Evolutionary conservation across 2,888 invertebrate species (phyloP).

Genomic region (Xylophagus ater): DNA sequence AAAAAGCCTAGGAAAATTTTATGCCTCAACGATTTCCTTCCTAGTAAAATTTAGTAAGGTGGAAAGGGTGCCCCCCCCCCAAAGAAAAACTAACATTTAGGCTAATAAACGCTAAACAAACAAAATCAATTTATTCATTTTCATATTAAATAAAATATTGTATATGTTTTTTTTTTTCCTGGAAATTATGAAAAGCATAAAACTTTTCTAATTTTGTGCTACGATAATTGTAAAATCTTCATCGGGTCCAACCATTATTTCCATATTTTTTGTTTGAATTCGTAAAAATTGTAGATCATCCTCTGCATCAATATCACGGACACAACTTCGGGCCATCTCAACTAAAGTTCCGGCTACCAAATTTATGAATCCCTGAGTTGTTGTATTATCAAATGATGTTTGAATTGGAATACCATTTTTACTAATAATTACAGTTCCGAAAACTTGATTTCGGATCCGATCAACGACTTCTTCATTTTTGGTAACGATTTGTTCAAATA

Average conservation of each 20-base stretch:
- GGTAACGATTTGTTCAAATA: slow-evolving; percentile 26
- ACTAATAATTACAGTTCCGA: slow-evolving; percentile 28
- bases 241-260: slow-evolving; percentile 32
- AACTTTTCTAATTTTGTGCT: slow-evolving; percentile 23
- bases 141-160: no score
- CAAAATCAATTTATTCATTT: no score
- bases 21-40: no score
- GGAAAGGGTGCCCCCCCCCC: no score
- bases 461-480: slow-evolving; percentile 26
- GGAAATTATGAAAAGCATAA: no score
- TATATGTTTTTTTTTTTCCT: no score
- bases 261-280: slow-evolving; percentile 31
- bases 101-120: no score
- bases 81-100: no score
- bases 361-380: slow-evolving; percentile 28
- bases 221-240: slow-evolving; percentile 32
- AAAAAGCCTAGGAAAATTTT: no score
- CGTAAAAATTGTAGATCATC: slow-evolving; percentile 31
- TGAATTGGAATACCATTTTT: slow-evolving; percentile 26
- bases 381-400: slow-evolving; percentile 30
- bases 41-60: no score
- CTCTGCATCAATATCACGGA: slow-evolving; percentile 31
- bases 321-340: slow-evolving; percentile 23
- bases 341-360: slow-evolving; percentile 26
- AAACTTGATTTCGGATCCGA: slow-evolving; percentile 26